Conservation (phyloP, 2,113 vertebrate genomes). For the Dicaeum eximium region DNA sequence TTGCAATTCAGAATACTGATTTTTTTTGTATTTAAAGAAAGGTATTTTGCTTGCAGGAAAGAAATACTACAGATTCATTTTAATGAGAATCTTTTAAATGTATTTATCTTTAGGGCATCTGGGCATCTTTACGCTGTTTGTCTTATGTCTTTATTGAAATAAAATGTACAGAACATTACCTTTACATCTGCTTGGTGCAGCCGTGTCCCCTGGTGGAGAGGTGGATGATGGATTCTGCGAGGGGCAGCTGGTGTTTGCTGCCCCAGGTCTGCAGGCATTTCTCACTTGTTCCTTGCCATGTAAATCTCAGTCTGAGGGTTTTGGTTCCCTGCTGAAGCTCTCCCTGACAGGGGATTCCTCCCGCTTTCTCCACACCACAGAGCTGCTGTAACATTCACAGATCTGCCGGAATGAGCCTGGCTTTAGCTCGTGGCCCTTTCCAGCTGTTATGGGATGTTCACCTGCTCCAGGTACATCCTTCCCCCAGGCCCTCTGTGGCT, state of each 20-base stretch:
- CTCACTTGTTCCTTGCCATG: neutral
- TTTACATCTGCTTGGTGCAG: constrained; percentile 76
- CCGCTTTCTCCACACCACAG: neutral
- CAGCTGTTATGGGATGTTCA: neutral
- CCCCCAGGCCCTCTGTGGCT: neutral
- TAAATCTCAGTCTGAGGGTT: neutral
- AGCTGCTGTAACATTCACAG: neutral
- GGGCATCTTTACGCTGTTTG: constrained; percentile 87
- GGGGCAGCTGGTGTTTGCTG: neutral
- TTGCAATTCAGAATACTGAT: constrained; percentile 80
- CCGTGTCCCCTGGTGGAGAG: constrained; percentile 56
- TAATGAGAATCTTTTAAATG: constrained; percentile 85
- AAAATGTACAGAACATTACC: constrained; percentile 93
- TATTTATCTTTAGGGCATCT: constrained; percentile 92
- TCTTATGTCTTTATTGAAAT: constrained; percentile 91
- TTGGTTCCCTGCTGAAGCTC: neutral
- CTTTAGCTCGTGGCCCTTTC: neutral
- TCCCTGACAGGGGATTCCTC: neutral
- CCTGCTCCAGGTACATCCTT: neutral
- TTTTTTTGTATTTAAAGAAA: constrained; percentile 82
- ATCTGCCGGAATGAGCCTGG: neutral
- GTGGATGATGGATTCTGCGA: neutral
- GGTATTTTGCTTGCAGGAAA: constrained; percentile 90
- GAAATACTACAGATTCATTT: constrained; percentile 86
- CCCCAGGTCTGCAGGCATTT: constrained; percentile 10